Conservation (phyloP, 35 echinoderm and acorn worm species). For the Anneissia japonica region DNA sequence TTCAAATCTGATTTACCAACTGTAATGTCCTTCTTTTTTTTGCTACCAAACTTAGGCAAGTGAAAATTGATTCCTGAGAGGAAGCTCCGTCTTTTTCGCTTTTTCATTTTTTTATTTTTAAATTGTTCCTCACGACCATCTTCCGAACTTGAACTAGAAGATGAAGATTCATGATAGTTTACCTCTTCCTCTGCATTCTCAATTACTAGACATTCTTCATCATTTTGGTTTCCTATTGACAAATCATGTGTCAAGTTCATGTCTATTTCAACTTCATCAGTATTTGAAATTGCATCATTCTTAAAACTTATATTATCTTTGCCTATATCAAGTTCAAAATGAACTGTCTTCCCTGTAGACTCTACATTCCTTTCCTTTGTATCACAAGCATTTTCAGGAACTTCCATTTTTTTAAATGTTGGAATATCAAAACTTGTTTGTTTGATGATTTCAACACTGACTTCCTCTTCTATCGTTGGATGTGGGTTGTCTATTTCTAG, state of each 20-base stretch:
- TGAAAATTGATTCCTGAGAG: neutral
- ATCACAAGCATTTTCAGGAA: neutral
- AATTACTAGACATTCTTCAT: neutral
- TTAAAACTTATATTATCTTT: neutral
- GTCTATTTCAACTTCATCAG: neutral
- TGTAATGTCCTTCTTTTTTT: neutral
- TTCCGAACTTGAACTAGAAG: neutral
- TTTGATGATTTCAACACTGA: neutral
- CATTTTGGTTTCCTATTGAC: neutral
- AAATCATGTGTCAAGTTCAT: neutral
- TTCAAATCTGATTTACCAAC: neutral
- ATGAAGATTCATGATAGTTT: neutral
- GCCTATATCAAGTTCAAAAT: neutral
- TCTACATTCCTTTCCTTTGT: neutral
- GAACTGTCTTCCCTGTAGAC: neutral
- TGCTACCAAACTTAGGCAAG: neutral
- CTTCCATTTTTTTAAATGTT: neutral
- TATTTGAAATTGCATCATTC: neutral
- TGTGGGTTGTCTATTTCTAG: neutral
- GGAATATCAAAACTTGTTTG: neutral
- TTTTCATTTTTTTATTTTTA: neutral
- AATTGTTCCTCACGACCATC: neutral
- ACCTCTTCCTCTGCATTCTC: neutral
- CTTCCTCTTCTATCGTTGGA: neutral
- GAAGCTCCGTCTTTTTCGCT: neutral